A percentile compares a stretch with the other conserved stretches of the same genome.
These are phyloP conservation scores for Lycodopsis pacificus DNA, from an alignment of 2,797 vertebrate genomes.

Conservation along the genomic window DNA sequence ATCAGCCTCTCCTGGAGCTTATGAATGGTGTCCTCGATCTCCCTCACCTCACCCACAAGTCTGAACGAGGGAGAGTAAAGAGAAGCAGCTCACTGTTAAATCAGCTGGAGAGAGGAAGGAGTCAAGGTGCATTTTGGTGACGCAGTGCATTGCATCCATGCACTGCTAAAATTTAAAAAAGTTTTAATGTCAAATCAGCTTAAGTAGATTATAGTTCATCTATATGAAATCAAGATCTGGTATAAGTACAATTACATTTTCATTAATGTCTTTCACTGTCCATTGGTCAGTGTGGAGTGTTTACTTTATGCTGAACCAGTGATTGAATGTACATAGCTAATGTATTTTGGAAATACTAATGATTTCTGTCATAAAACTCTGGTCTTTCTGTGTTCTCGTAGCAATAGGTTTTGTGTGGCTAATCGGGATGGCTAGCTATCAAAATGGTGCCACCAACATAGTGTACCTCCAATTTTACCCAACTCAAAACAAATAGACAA, in stretches of 20 bases:
- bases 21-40: conserved; percentile 91
- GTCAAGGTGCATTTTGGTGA: neutral
- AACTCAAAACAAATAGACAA: neutral
- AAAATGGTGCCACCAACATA: neutral
- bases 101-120: no score
- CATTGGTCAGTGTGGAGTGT: neutral
- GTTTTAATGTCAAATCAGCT: neutral
- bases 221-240: neutral
- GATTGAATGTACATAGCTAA: neutral
- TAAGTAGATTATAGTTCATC: neutral
- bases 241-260: neutral
- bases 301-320: neutral
- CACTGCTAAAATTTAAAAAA: neutral
- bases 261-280: neutral
- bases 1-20: conserved; percentile 88
- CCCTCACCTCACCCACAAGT: conserved; percentile 89
- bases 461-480: neutral
- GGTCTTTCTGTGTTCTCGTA: neutral
- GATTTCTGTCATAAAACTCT: neutral
- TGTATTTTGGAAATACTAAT: neutral
- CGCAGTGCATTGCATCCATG: neutral
- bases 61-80: conserved; percentile 72
- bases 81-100: neutral
- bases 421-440: neutral
- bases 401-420: neutral